Base-by-base conservation (phyloP, 2,888 invertebrate species). In the Mythimna impura region DNA sequence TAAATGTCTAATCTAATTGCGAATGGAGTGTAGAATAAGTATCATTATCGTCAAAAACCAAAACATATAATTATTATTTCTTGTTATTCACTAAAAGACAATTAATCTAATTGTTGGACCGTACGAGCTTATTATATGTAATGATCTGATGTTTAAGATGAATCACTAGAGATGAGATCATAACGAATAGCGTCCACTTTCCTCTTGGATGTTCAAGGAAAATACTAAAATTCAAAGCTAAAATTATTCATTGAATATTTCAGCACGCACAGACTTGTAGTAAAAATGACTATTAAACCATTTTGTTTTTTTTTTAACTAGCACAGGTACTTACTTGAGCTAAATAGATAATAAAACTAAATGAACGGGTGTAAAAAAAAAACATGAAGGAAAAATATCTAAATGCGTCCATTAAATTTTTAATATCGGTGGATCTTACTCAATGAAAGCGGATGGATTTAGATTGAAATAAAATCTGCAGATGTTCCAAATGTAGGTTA, bases 391-490 rank as follows among this genome's bases (percentile, higher is more conserved):
- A 63, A 61, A 65, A 52, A 52, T 52, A 52, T 43, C 60, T 55
- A 50, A 64, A 64, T 17, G 52, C 30, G 50, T 63, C 60, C 63
- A 70, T 76, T 14, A 76, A 61, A 40, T 22, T 61, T 81, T 77
- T 77, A 62, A 65, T 77, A 67, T 67, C 60, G 12, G n/a, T 47
- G 25, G 50, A 30, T 76, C 66, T 80, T 65, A 68, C 81, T 80
- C 78, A 80, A 81, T 77, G 71, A 54, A 57, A 62, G 81, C 60
- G 61, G 54, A 71, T 76, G 64, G 58, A 76, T 67, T 81, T 79
- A 81, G 81, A 77, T 34, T 57, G 40, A 80, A 71, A 80, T 81
- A 68, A 81, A 71, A 77, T 81, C 71, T 62, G 65, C 79, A 71
- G 81, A 81, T 77, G 77, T 62, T 67, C 57, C 55, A 22, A 54